Base-by-base conservation (phyloP, 2,888 invertebrate species). In the Entomobrya proxima region DNA sequence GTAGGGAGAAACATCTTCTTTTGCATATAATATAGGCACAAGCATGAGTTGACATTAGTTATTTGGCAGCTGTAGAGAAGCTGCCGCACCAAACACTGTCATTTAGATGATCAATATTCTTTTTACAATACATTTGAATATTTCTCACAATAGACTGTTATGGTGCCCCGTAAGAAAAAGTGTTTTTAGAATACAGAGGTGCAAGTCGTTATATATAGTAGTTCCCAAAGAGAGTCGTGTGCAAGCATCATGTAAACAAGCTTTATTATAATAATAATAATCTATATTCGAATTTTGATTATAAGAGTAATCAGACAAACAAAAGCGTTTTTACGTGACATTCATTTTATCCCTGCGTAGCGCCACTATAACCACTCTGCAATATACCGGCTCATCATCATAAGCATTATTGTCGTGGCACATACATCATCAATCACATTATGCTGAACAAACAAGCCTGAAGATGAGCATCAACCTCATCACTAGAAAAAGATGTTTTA, bases 221-320 rank as follows among this genome's bases (percentile, higher is more conserved):
- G n/a, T 61, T 61, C 61, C 61, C 30, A 50, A 50, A 30, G 55
- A 50, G 79, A 61, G 81, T 75, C 81, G 81, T 81, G 81, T 81
- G 81, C 81, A 61, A 81, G 58, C 74, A 61, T 58, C 81, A 40
- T 81, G 81, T 81, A 74, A 81, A 81, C 81, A 81, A 61, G 40
- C 61, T 47, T 61, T 27, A 32, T 67, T 67, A 61, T 32, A 55
- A 64, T 69, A 72, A 69, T 69, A n/a, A n/a, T n/a, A n/a, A n/a
- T n/a, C n/a, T n/a, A 69, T 55, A 55, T 69, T 80, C 32, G 50
- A 55, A 32, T 72, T 72, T 80, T 52, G 79, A 79, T 80, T 69
- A 52, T 67, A n/a, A 6, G 37, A 55, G 44, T 72, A 72, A 80
- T 80, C 80, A 72, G 44, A 27, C 21, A 67, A 40, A 67, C 21